Base-by-base conservation (phyloP, 2,888 invertebrate species). In the Cinara cedri region DNA sequence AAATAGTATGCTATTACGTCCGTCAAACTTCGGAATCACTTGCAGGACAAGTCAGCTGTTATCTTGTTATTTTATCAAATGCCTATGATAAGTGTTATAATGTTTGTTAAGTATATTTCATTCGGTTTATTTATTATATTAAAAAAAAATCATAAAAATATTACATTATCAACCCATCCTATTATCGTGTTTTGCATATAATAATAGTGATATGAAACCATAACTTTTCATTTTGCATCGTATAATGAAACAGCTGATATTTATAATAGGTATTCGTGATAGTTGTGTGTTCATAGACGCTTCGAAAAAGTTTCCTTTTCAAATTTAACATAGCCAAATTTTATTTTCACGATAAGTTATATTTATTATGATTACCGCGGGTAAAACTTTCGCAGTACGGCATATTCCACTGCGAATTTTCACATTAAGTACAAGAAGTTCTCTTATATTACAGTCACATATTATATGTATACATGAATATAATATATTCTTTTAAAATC, bases 361-460 rank as follows among this genome's bases (percentile, higher is more conserved):
- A 75, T 75, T 75, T 75, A 75, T 75, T 75, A 75, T 75, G 74
- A 75, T 75, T 65, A 65, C 74, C 21, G 65, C 21, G 65, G 42
- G 42, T 13, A 75, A 74, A 75, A 75, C 74, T 75, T 75, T 75
- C 54, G 42, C 34, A 34, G 3, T 65, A 63, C 51, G 42, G 13
- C 44, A 54, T 75, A 75, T 65, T 75, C 74, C 63, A 44, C 63
- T 44, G 54, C n/a, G 63, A 42, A 74, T 65, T 72, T 68, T 60
- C 26, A 62, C 19, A 62, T 60, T 72, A n/a, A n/a, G n/a, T n/a
- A 72, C 44, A 46, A 60, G 60, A 60, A 60, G 21, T 21, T 9
- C n/a, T 19, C 19, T 14, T 24, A 34, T 34, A 34, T 34, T 4
- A 19, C 42, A n/a, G n/a, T n/a, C n/a, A n/a, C n/a, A n/a, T n/a